phyloP scores from a whole-genome alignment of 2,797 vertebrate genomes.

The Falco cherrug region DNA sequence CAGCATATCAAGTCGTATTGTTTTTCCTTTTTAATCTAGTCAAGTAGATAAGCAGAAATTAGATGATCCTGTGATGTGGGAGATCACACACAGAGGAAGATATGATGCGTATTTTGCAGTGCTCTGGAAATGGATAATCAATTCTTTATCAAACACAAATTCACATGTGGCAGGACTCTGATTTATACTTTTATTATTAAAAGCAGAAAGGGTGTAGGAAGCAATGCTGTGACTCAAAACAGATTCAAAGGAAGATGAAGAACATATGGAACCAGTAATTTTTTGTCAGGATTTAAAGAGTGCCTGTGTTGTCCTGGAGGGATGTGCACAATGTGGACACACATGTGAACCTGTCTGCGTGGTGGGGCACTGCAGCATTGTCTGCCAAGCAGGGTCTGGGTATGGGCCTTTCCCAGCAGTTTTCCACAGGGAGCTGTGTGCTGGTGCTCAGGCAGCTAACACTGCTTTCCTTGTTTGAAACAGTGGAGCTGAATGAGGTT shows the following conservation, averaged over 20 bases:
- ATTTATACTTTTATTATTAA: not conserved
- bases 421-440: rapidly evolving
- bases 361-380: rapidly evolving
- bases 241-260: not conserved
- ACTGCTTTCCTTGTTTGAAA: not conserved
- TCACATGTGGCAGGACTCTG: not conserved
- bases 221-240: not conserved
- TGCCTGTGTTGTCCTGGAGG: not conserved
- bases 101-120: not conserved
- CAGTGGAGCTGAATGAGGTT: constrained; percentile 96
- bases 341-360: not conserved
- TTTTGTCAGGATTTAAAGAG: not conserved
- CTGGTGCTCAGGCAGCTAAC: not conserved
- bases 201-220: not conserved
- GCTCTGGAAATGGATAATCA: not conserved
- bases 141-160: not conserved
- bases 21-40: not conserved
- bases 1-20: not conserved
- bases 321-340: not conserved
- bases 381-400: rapidly evolving
- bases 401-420: not conserved
- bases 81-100: not conserved
- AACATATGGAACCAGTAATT: not conserved
- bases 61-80: not conserved
- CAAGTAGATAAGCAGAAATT: not conserved